These are phyloP conservation scores for Frankliniella fusca DNA, from an alignment of 2,888 invertebrate genomes.

Conservation along the genomic window DNA sequence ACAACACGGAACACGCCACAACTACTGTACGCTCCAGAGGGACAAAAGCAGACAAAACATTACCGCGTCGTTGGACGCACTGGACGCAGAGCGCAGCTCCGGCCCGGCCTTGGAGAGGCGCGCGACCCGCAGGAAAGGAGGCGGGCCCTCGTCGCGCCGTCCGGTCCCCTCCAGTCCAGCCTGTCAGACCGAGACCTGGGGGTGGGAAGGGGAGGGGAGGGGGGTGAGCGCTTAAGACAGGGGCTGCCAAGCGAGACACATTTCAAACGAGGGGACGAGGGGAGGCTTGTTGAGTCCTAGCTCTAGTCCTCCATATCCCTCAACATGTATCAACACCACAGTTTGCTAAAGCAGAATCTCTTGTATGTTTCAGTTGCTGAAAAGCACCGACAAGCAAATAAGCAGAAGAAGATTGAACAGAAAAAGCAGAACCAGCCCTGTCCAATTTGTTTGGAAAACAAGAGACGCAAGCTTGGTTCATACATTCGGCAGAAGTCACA, in stretches of 20 bases:
- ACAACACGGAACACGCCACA: too few relatives aligned
- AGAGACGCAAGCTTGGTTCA: conserved; percentile 51
- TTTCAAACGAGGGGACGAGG: too few relatives aligned
- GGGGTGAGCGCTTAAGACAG: not conserved
- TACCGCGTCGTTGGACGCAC: not conserved
- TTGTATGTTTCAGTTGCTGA: conserved; percentile 40
- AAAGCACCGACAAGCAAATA: conserved; percentile 44
- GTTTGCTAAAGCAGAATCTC: not conserved
- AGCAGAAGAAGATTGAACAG: conserved; percentile 42
- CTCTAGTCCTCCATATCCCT: not conserved
- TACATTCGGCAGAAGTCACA: conserved; percentile 53
- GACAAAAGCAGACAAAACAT: not conserved
- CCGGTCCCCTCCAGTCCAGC: not conserved
- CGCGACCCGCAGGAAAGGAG: not conserved
- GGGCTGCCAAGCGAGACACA: too few relatives aligned
- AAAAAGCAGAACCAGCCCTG: conserved; percentile 48
- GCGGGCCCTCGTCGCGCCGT: not conserved
- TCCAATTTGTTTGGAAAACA: conserved; percentile 54
- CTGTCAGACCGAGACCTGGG: not conserved
- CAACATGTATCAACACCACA: not conserved
- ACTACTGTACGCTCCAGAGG: not conserved
- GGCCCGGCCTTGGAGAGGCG: not conserved
- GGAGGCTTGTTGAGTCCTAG: too few relatives aligned
- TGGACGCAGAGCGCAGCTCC: not conserved
- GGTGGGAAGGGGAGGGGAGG: not conserved